A percentile compares a stretch with the other conserved stretches of the same genome.
Conservation (phyloP, 2,113 vertebrate genomes). For the Zosterops japonicus region DNA sequence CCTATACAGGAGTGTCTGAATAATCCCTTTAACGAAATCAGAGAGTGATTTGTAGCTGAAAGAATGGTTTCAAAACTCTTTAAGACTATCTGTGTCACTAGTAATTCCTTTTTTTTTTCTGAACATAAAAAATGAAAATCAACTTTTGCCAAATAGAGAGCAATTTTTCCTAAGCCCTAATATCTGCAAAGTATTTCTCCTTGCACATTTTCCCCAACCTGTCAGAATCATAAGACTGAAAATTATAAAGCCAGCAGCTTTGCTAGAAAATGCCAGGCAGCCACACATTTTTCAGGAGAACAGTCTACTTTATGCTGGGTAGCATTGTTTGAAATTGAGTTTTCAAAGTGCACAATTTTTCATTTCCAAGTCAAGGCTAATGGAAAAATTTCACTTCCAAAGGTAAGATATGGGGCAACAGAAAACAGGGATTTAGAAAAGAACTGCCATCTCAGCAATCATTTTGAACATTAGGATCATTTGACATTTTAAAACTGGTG, state of each 20-base stretch:
- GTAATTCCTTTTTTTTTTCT: not conserved
- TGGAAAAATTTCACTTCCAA: constrained; percentile 19
- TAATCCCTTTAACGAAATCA: not conserved
- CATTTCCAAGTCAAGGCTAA: constrained; percentile 27
- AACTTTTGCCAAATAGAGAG: not conserved
- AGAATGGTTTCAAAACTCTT: not conserved
- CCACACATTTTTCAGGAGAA: constrained; percentile 21
- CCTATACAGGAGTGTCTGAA: not conserved
- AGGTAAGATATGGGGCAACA: not conserved
- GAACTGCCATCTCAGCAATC: constrained; percentile 23
- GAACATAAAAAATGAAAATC: not conserved
- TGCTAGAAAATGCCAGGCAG: constrained; percentile 33
- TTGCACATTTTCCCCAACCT: not conserved
- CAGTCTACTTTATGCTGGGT: constrained; percentile 11
- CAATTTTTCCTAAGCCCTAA: not conserved
- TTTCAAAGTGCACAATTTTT: constrained; percentile 13
- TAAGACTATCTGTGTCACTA: not conserved
- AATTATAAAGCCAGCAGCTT: constrained; percentile 21
- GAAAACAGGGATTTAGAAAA: constrained; percentile 3
- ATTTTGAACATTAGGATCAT: constrained; percentile 18
- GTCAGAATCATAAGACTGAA: not conserved
- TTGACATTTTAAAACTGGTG: constrained; percentile 32
- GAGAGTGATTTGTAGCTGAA: not conserved
- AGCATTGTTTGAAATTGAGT: constrained; percentile 40
- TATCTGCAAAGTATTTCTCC: not conserved